Percentiles rank a stretch among this genome's conserved stretches.
These are phyloP conservation scores for Neodiprion fabricii DNA, from an alignment of 1,140 invertebrate genomes.

Conservation along the genomic window DNA sequence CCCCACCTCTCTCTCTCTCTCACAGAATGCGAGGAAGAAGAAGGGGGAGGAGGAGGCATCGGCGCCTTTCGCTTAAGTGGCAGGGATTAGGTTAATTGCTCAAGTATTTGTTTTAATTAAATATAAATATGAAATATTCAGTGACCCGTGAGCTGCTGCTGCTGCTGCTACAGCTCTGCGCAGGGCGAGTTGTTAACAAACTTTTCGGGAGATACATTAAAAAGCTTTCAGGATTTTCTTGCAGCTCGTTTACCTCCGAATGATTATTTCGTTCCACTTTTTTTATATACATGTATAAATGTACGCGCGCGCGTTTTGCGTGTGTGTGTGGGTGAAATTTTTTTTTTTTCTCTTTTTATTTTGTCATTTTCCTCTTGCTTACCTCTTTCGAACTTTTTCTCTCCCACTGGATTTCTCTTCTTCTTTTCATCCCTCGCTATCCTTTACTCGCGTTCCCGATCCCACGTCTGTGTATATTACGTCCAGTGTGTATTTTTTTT, in stretches of 20 bases:
- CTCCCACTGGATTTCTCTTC: not conserved
- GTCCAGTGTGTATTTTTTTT: too few relatives aligned
- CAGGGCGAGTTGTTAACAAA: not conserved
- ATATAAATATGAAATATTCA: slow-evolving; percentile 5
- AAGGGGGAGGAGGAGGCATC: too few relatives aligned
- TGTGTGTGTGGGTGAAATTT: too few relatives aligned
- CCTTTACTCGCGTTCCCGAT: not conserved
- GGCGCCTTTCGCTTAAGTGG: not conserved
- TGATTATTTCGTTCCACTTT: too few relatives aligned
- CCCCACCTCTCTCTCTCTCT: not conserved
- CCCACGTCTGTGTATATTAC: slow-evolving; percentile 8
- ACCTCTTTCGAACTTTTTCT: not conserved
- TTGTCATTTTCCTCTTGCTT: too few relatives aligned
- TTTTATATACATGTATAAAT: too few relatives aligned
- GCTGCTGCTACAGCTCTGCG: not conserved
- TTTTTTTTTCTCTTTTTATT: too few relatives aligned
- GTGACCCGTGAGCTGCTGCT: not conserved
- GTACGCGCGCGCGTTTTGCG: too few relatives aligned
- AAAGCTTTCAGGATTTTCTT: not conserved
- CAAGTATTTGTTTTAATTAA: slow-evolving; percentile 8
- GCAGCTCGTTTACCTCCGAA: not conserved
- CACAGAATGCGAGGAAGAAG: too few relatives aligned
- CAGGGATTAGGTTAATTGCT: slow-evolving; percentile 5
- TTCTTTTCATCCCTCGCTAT: not conserved
- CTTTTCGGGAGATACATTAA: not conserved